Evolutionary conservation across 2,888 invertebrate species (phyloP), one percentile per base, ranked within the genome.

Genomic region (Sycophila texana): DNA sequence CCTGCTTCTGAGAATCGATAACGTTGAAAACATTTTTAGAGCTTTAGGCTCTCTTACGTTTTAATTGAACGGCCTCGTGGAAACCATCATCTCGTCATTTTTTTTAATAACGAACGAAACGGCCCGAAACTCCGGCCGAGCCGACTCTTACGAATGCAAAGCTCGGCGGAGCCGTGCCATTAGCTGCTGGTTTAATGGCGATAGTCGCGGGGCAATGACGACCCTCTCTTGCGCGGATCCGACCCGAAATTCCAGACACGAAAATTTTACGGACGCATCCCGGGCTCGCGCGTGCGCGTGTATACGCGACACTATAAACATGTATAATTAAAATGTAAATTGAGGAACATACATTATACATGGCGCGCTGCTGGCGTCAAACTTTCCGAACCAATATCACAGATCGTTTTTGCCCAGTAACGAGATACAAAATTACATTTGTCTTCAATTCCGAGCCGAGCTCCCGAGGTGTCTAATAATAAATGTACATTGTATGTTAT

Each of bases 271-370:
- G 39, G 58, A 70, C 49, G 71, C 78, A 76, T 57, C 68, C 80
- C 78, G 77, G 47, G 74, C 66, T 61, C 47, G 77, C 79, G 81
- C 67, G 39, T 39, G 7, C 47, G 77, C 79, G 81, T 67, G 39
- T 39, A 39, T 39, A 39, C 39, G 80, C 83, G 83, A 83, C 83
- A 83, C 83, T 82, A 83, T 83, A 85, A 85, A 85, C 83, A 85
- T 82, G 83, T 82, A 83, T 70, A 82, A 85, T 83, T 83, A 85
- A 82, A 83, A 83, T 84, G 83, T 81, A 83, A 84, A 84, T 83
- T 80, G 82, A 83, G 81, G 13, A 26, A 18, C 61, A 84, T 84
- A 82, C 83, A 84, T 84, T 83, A 84, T 84, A 81, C 82, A 84
- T 82, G 79, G 51, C 75, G 81, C 78, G 73, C 77, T 53, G 53